Conservation (phyloP, 2,888 invertebrate species). For the Watsonalla cultraria region DNA sequence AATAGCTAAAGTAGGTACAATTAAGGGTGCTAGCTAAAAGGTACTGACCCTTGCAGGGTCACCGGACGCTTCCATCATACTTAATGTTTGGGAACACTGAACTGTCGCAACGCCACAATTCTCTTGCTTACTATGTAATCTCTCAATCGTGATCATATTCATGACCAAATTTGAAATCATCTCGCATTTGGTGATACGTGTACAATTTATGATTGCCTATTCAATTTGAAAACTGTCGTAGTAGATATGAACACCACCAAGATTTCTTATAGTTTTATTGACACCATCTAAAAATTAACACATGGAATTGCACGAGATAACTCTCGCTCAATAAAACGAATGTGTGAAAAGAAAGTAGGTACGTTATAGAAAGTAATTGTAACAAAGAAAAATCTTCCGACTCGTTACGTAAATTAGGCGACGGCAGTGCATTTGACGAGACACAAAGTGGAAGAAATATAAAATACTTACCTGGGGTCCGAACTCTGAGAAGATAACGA, state of each 20-base stretch:
- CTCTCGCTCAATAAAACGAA: constrained; percentile 34
- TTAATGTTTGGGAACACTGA: constrained; percentile 29
- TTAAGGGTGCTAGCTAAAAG: constrained; percentile 24
- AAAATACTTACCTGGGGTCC: constrained; percentile 2
- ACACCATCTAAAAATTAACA: constrained; percentile 24
- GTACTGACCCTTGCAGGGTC: constrained; percentile 41
- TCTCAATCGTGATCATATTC: constrained; percentile 18
- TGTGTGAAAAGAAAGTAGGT: constrained; percentile 48
- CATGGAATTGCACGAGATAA: constrained; percentile 16
- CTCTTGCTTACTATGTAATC: constrained; percentile 6
- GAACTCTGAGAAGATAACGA: constrained; percentile 18
- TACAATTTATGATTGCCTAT: constrained; percentile 6
- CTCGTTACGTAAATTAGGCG: constrained; percentile 15
- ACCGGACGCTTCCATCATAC: constrained; percentile 43
- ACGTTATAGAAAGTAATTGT: constrained; percentile 44
- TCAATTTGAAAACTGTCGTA: no score
- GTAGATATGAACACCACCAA: no score
- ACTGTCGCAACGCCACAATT: constrained; percentile 22
- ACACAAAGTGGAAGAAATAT: constrained; percentile 7
- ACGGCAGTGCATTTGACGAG: constrained; percentile 9
- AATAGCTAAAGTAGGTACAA: background rate
- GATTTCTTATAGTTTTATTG: background rate
- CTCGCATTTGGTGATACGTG: constrained; percentile 10
- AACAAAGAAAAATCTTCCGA: constrained; percentile 15
- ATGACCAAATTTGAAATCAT: background rate